phyloP scores from a whole-genome alignment of 2,888 invertebrate species.

The Drosophila emarginata region DNA sequence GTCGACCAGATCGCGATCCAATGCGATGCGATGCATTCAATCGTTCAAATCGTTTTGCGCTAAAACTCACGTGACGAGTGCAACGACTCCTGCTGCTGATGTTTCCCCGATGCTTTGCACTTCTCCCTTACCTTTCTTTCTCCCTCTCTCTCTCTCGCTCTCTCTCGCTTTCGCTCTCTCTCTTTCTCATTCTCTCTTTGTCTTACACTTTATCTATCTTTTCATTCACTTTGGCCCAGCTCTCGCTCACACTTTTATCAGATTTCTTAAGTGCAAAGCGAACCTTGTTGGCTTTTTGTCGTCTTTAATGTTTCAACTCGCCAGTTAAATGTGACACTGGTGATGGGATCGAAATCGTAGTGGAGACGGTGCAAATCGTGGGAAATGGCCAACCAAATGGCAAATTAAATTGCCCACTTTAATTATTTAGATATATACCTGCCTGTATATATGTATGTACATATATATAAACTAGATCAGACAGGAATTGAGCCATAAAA shows the following conservation, averaged over 20 bases:
- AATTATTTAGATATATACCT: neutral
- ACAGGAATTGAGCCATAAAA: conserved; percentile 69
- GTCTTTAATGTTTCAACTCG: conserved; percentile 74
- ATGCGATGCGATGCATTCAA: conserved; percentile 63
- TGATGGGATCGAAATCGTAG: conserved; percentile 47
- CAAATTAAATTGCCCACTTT: conserved; percentile 47
- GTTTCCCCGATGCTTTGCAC: conserved; percentile 7
- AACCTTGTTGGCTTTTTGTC: conserved; percentile 80
- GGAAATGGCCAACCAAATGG: conserved; percentile 53
- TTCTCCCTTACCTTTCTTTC: neutral
- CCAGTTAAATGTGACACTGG: conserved; percentile 77
- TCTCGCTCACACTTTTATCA: conserved; percentile 58
- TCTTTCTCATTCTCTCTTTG: too few relatives aligned
- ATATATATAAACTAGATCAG: conserved; percentile 39
- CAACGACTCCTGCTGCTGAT: conserved; percentile 35
- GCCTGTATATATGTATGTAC: conserved; percentile 13
- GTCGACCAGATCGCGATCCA: neutral
- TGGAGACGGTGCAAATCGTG: conserved; percentile 42
- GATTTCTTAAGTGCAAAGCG: conserved; percentile 75
- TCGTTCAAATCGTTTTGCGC: conserved; percentile 74
- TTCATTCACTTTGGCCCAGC: neutral
- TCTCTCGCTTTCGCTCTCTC: conserved; percentile 43
- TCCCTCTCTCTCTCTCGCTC: conserved; percentile 36
- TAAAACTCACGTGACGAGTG: conserved; percentile 78
- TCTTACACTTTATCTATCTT: too few relatives aligned